Conservation (phyloP, 1,140 invertebrate genomes). For the Onthophagus taurus region DNA sequence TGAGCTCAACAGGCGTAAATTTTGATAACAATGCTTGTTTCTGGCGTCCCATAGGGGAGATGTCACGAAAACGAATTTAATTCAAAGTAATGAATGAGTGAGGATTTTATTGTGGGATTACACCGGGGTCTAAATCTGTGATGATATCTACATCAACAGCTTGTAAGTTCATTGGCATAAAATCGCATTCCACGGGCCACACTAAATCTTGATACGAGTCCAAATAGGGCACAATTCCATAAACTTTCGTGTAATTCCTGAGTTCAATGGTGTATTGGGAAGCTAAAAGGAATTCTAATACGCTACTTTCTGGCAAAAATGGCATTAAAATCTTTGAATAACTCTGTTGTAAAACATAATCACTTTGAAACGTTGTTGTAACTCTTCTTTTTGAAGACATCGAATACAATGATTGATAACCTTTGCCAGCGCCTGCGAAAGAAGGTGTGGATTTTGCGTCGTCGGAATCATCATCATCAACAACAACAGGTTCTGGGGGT, state of each 20-base stretch:
- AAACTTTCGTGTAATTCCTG: conserved; percentile 7
- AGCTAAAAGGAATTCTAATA: conserved; percentile 14
- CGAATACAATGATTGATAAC: not conserved
- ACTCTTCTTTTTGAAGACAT: no score
- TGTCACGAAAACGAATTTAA: no score
- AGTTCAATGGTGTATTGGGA: conserved; percentile 7
- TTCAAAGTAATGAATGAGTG: no score
- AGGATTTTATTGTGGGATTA: no score
- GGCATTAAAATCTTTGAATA: not conserved
- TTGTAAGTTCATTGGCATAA: conserved; percentile 17
- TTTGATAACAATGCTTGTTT: no score
- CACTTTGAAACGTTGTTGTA: no score
- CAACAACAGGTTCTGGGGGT: not conserved
- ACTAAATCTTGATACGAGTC: conserved; percentile 13
- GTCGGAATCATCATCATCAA: conserved; percentile 1
- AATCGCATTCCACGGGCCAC: conserved; percentile 20
- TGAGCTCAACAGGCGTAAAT: no score
- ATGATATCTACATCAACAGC: conserved; percentile 17
- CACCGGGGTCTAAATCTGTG: conserved; percentile 13
- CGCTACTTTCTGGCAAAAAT: conserved; percentile 13
- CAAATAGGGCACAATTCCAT: conserved; percentile 8
- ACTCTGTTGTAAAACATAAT: no score
- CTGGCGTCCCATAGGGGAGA: no score
- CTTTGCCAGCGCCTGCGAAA: not conserved
- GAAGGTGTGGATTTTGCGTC: not conserved